These are phyloP conservation scores for Linurgus olivaceus DNA, from an alignment of 2,797 vertebrate genomes.

Conservation along the genomic window DNA sequence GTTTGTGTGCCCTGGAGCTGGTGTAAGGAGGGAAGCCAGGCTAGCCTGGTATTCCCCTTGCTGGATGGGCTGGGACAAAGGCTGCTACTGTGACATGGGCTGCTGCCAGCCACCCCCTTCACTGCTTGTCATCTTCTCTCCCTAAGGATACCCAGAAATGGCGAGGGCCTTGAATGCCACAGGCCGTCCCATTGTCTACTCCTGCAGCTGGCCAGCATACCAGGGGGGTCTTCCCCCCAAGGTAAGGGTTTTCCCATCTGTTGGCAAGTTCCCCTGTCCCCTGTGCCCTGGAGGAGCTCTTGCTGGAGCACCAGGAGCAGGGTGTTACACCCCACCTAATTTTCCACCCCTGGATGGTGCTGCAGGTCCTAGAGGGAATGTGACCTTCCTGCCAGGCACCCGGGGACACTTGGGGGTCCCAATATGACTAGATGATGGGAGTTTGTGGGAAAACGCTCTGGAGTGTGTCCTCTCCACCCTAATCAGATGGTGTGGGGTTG, in stretches of 20 bases:
- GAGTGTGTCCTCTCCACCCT: neutral
- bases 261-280: neutral
- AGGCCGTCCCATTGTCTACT: conserved; percentile 86
- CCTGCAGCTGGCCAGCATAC: conserved; percentile 94
- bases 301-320: neutral
- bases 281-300: neutral
- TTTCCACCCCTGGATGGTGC: neutral
- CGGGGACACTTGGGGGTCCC: neutral
- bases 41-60: neutral
- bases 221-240: conserved; percentile 87
- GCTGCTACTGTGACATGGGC: neutral
- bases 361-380: neutral
- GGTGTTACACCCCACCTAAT: neutral
- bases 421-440: neutral
- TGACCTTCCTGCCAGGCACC: neutral
- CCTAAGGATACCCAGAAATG: conserved; percentile 91
- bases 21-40: neutral
- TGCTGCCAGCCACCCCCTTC: neutral
- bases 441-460: neutral
- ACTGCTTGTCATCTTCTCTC: neutral
- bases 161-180: conserved; percentile 86
- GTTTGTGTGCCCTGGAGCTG: neutral
- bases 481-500: neutral
- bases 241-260: conserved; percentile 68
- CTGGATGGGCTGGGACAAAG: accelerated